Base-by-base conservation (phyloP, 2,888 invertebrate species). In the Fissipunctia ypsillon region DNA sequence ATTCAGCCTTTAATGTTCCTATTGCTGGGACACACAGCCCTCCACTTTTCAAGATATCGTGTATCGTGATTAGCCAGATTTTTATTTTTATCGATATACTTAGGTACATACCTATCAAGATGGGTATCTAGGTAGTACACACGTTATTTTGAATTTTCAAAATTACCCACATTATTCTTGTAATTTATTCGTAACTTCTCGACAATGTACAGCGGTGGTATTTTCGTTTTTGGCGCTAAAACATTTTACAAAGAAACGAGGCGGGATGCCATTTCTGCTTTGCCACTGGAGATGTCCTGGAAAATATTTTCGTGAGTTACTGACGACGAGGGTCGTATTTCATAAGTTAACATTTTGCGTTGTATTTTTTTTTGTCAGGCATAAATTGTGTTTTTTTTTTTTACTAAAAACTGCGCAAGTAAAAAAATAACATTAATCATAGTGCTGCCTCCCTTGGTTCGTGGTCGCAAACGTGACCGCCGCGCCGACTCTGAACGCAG, bases 261-360 rank as follows among this genome's bases (percentile, higher is more conserved):
- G 80, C 87, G 83, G 74, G 95, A 95, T 89, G 89, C 89, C 86
- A 90, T 96, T 88, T 91, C 94, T 59, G 88, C 90, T 72, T 90
- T 96, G 86, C 96, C 96, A 35, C 86, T 96, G 83, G 96, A 96
- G 81, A 86, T 96, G 81, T 93, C 93, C 76, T 96, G 95, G 95
- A 93, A 89, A 87, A 95, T 96, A 93, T 95, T 96, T 87, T 91
- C 92, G 96, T 96, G 88, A 95, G 96, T 95, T 82, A 68, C 82
- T 70, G 73, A 54, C 69, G 65, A 82, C 69, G 72, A 70, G 84
- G 54, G 56, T 56, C 72, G 56, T 69, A 66, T 80, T 85, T 88
- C 78, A 78, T 59, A 73, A 69, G 67, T 74, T 81, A 82, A 81
- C 77, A 52, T 43, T 63, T 54, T 70, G 31, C 10, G 28, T n/a